Conservation (phyloP, 2,797 vertebrate species). For the Molossus molossus region DNA sequence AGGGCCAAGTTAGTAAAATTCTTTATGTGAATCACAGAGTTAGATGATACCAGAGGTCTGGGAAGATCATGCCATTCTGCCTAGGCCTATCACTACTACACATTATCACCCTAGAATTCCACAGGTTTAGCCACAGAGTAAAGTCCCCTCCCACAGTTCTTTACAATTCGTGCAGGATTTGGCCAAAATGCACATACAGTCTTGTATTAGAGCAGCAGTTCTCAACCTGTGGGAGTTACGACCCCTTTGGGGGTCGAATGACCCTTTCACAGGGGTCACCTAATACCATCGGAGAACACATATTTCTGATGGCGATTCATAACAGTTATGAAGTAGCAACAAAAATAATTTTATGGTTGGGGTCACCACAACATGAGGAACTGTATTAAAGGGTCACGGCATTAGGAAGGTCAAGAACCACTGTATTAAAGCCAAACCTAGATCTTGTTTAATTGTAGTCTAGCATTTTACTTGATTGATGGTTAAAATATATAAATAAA, state of each 20-base stretch:
- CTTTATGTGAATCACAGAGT: not conserved
- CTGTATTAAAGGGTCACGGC: too few species aligned
- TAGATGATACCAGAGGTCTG: not conserved
- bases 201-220: not conserved
- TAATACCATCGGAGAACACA: too few species aligned
- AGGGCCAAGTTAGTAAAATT: not conserved
- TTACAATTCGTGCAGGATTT: not conserved
- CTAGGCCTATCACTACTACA: not conserved
- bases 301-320: too few species aligned
- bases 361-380: too few species aligned
- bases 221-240: too few species aligned
- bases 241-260: too few species aligned
- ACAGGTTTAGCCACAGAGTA: not conserved
- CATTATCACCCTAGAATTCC: not conserved
- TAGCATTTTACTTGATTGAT: constrained; percentile 56
- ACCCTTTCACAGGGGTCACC: too few species aligned
- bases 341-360: too few species aligned
- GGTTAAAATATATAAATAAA: constrained; percentile 62
- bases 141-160: not conserved
- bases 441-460: constrained; percentile 30
- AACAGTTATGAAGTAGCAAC: too few species aligned
- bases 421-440: not conserved
- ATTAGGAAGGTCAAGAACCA: too few species aligned
- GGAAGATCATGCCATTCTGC: not conserved
- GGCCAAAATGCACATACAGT: not conserved